Conservation (phyloP, 2,113 vertebrate genomes). For the Solea solea region DNA sequence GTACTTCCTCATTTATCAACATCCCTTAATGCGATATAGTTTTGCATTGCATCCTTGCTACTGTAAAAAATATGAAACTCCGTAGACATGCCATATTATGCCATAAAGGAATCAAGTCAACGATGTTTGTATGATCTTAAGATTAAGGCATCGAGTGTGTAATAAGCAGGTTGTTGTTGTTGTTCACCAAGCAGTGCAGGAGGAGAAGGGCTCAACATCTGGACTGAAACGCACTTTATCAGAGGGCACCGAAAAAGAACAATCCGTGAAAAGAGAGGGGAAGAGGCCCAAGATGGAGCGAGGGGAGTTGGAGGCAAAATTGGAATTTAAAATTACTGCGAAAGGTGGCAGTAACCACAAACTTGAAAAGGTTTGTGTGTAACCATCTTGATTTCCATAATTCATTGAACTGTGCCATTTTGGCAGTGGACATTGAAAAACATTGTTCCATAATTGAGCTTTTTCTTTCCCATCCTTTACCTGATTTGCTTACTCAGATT, state of each 20-base stretch:
- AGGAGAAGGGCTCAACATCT: slow-evolving; percentile 59
- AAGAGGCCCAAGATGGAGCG: slow-evolving; percentile 81
- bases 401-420: neutral
- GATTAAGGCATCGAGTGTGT: neutral
- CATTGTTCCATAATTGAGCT: neutral
- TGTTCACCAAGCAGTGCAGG: slow-evolving; percentile 37
- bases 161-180: neutral
- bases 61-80: no score
- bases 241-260: slow-evolving; percentile 63
- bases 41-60: neutral
- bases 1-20: no score
- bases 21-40: neutral
- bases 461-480: neutral
- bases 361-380: slow-evolving; percentile 87
- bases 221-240: slow-evolving; percentile 80
- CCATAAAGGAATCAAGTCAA: neutral
- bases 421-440: neutral
- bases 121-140: neutral
- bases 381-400: neutral
- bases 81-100: no score
- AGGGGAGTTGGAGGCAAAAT: slow-evolving; percentile 86
- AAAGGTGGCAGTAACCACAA: slow-evolving; percentile 87
- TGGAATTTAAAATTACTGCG: slow-evolving; percentile 94
- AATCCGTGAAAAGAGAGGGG: slow-evolving; percentile 63
- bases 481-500: slow-evolving; percentile 79